Percentiles rank a stretch among this genome's conserved stretches.
phyloP scores from a whole-genome alignment of 2,797 vertebrate species.

The Lepidocolaptes lacrymiger region DNA sequence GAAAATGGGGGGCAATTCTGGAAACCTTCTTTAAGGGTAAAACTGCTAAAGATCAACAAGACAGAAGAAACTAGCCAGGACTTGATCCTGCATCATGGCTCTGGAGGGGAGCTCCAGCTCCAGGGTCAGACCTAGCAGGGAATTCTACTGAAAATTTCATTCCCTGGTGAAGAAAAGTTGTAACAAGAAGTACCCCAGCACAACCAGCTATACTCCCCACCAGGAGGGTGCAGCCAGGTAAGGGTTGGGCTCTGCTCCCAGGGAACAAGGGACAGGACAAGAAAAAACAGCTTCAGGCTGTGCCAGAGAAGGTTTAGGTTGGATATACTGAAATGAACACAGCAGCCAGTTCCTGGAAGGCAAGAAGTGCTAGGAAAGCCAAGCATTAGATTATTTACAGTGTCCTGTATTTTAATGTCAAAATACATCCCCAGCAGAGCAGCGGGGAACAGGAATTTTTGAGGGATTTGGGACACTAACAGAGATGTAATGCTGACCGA shows the following conservation, averaged over 20 bases:
- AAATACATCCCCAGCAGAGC: not conserved
- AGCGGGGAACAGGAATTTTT: not conserved
- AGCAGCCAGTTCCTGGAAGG: not conserved
- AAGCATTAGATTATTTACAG: not conserved
- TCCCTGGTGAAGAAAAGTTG: not conserved
- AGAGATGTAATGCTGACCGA: not conserved
- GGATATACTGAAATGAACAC: not conserved
- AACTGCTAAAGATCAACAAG: not conserved
- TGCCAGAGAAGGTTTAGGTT: not conserved
- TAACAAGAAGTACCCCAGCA: not conserved
- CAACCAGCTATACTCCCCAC: not conserved
- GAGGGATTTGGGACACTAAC: not conserved
- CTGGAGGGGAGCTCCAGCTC: not conserved
- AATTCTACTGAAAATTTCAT: not conserved
- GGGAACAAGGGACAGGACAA: not conserved
- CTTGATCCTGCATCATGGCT: fast-evolving
- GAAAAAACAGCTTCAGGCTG: not conserved
- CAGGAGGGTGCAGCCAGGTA: not conserved
- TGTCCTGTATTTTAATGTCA: not conserved
- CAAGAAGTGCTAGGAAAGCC: not conserved
- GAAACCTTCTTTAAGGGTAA: not conserved
- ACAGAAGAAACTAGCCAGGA: not conserved
- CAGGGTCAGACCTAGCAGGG: no score
- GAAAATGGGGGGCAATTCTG: not conserved
- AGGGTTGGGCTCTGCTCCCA: not conserved